Evolutionary conservation across 2,888 invertebrate species (phyloP), one percentile per base, ranked within the genome.

Genomic region (Plusia festucae): DNA sequence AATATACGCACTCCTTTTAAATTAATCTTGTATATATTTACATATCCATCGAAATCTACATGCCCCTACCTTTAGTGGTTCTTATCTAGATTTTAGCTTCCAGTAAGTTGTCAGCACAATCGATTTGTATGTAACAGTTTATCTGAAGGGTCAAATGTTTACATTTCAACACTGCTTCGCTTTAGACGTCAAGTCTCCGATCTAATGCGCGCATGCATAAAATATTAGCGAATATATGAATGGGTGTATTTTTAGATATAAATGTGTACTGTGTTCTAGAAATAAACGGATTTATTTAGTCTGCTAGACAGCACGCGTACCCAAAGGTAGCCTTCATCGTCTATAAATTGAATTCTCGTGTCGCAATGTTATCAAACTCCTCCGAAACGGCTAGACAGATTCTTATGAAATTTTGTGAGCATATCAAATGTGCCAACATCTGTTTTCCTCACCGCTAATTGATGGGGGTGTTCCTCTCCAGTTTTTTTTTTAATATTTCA

Each of bases 131-230:
- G 32, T 52, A 51, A 27, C 40, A 57, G 34, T 71, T 51, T 57
- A 62, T 40, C 49, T 34, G 15, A 44, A 65, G 54, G 53, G 65
- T 65, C 49, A 58, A 57, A 15, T 52, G 24, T 65, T 69, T 46
- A n/a, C 40, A 27, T 69, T 54, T 55, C 32, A 58, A 66, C 44
- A n/a, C 15, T 57, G 44, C 66, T 51, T 53, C 46, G 46, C 18
- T 46, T 53, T 20, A 46, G 54, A 59, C 59, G 57, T 52, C 66
- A 69, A 24, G 22, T 65, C n/a, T 22, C 44, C 20, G 34, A 54
- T 59, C 53, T 27, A 52, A 72, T 73, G 59, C 54, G 22, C 34
- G 58, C 27, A 69, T 72, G 58, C 51, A 69, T 69, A 72, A 73
- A 46, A 53, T 59, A 73, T 72, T 11, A 59, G 32, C 22, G 73